Conservation (phyloP, 2,797 vertebrate genomes). For the Sebastes hopkinsi region DNA sequence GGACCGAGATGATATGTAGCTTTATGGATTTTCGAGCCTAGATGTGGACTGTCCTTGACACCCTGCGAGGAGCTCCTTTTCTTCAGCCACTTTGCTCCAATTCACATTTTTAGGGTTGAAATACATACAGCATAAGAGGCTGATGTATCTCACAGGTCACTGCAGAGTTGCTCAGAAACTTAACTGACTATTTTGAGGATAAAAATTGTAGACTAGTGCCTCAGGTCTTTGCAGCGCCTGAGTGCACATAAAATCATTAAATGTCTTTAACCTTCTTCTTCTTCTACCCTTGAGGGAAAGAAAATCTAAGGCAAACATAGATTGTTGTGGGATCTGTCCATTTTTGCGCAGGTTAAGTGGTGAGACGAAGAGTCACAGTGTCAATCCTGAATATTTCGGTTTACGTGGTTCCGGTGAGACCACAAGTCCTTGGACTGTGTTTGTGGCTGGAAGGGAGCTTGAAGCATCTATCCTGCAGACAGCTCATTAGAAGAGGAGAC, state of each 20-base stretch:
- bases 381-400: conserved; percentile 21
- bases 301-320: background rate
- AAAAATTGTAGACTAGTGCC: background rate
- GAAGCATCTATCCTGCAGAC: conserved; percentile 36
- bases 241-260: background rate
- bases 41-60: conserved; percentile 61
- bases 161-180: background rate
- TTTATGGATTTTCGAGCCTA: conserved; percentile 60
- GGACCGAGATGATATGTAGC: conserved; percentile 48
- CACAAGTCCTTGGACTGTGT: background rate
- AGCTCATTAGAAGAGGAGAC: conserved; percentile 42
- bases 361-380: background rate
- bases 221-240: background rate
- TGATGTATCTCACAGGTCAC: background rate
- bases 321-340: background rate
- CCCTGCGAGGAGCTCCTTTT: conserved; percentile 3
- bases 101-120: conserved; percentile 2
- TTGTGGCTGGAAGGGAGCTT: background rate
- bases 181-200: background rate
- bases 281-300: background rate
- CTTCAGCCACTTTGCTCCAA: conserved; percentile 2
- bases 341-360: conserved; percentile 8
- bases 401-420: background rate
- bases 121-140: background rate
- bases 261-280: conserved; percentile 13